Evolutionary conservation across 2,797 vertebrate genomes (phyloP).

Genomic region (Chaetophractus vellerosus): DNA sequence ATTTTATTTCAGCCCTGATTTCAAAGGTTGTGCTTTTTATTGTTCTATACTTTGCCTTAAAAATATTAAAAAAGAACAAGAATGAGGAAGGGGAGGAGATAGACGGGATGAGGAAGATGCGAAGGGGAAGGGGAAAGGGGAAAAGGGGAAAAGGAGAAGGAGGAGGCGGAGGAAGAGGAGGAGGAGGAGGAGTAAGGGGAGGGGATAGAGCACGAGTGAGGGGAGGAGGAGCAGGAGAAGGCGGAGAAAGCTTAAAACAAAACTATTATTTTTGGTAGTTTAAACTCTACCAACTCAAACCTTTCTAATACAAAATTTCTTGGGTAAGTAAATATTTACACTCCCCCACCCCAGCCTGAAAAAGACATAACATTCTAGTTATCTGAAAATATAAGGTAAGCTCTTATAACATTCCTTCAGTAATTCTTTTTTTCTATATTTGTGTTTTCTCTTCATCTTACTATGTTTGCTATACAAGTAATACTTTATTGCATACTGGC

Average conservation of each 20-base stretch:
- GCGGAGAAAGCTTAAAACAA: conserved; percentile 25
- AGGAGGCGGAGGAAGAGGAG: not conserved
- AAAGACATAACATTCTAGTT: conserved; percentile 40
- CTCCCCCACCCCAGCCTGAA: not conserved
- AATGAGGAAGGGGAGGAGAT: no score
- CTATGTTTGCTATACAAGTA: not conserved
- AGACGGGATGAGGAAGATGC: no score
- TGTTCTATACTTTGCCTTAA: not conserved
- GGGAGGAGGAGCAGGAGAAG: not conserved
- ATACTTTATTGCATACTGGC: not conserved
- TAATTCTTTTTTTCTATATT: conserved; percentile 51
- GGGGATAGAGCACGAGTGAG: no score
- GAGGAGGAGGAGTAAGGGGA: not conserved
- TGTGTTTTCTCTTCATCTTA: conserved; percentile 40
- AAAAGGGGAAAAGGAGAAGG: no score
- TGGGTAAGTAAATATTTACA: conserved; percentile 43
- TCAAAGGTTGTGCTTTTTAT: conserved; percentile 1
- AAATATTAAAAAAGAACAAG: no score
- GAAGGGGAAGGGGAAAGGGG: not conserved
- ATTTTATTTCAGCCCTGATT: conserved; percentile 24
- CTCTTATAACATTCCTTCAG: conserved; percentile 11
- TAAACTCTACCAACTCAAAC: conserved; percentile 63
- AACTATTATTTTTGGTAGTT: conserved; percentile 37
- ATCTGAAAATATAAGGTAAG: conserved; percentile 35
- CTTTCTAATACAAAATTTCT: conserved; percentile 57